Evolutionary conservation across 1,140 invertebrate genomes (phyloP).

Genomic region (Bombus sibiricus): DNA sequence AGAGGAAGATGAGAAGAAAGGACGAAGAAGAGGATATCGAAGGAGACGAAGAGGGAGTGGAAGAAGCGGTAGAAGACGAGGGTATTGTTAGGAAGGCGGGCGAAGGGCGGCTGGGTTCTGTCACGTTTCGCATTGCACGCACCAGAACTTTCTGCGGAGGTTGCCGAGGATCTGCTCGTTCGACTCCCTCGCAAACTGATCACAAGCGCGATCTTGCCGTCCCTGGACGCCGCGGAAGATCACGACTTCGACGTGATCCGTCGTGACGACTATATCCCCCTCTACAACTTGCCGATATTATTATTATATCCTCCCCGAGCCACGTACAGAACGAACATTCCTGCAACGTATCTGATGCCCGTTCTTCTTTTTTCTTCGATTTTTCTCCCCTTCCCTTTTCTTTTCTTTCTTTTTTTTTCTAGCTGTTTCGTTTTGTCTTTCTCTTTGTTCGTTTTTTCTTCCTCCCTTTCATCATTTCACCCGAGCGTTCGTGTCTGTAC

Average conservation of each 20-base stretch:
- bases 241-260: conserved; percentile 74
- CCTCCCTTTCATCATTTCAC: conserved; percentile 10
- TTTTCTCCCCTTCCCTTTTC: neutral
- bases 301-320: conserved; percentile 66
- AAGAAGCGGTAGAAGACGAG: conserved; percentile 62
- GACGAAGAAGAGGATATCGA: conserved; percentile 47
- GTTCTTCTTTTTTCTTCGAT: conserved; percentile 30
- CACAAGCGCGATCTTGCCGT: conserved; percentile 73
- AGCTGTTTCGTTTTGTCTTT: neutral
- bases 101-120: conserved; percentile 73
- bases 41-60: conserved; percentile 41
- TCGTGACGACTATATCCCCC: conserved; percentile 73
- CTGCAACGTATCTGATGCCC: conserved; percentile 55
- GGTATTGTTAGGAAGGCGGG: conserved; percentile 74
- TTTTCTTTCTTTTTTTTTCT: neutral
- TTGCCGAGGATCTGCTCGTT: conserved; percentile 64
- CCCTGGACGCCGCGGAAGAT: conserved; percentile 66
- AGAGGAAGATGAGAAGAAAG: conserved; percentile 19
- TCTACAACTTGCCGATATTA: conserved; percentile 58
- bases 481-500: neutral
- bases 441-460: neutral
- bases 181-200: conserved; percentile 70
- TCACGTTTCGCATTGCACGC: conserved; percentile 81
- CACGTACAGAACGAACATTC: conserved; percentile 67
- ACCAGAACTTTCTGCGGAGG: conserved; percentile 71